phyloP scores from a whole-genome alignment of 1,140 invertebrate species.

The Bombus affinis region DNA sequence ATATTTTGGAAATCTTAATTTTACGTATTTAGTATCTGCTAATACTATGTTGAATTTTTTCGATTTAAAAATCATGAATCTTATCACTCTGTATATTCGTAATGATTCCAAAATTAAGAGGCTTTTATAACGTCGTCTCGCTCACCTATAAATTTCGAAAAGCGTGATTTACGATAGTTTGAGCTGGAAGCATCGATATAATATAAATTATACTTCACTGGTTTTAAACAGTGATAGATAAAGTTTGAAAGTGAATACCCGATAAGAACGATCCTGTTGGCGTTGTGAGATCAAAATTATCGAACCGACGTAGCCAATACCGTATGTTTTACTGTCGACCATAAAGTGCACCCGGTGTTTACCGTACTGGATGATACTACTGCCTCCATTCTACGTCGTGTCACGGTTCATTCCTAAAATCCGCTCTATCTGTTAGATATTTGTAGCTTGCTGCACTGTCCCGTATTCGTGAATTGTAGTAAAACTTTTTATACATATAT shows the following conservation, averaged over 20 bases:
- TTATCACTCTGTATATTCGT: too few relatives aligned
- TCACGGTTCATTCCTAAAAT: conserved; percentile 59
- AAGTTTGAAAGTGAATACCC: conserved; percentile 29
- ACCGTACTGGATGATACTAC: conserved; percentile 12
- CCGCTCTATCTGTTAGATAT: conserved; percentile 45
- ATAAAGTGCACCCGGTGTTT: conserved; percentile 62
- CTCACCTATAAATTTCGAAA: too few relatives aligned
- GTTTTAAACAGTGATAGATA: neutral
- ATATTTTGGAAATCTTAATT: too few relatives aligned
- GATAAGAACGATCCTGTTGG: conserved; percentile 31
- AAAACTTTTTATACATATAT: conserved; percentile 14
- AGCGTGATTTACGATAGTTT: too few relatives aligned
- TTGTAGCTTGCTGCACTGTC: conserved; percentile 8
- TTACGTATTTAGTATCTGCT: too few relatives aligned
- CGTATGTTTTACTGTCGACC: conserved; percentile 54
- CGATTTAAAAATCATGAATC: too few relatives aligned
- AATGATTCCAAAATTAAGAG: too few relatives aligned
- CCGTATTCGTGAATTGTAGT: conserved; percentile 5
- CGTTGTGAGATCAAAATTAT: conserved; percentile 47
- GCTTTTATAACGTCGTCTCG: too few relatives aligned
- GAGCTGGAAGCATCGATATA: too few relatives aligned
- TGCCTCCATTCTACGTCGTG: conserved; percentile 27
- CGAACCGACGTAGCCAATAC: conserved; percentile 32
- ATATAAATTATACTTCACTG: neutral
- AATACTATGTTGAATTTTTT: too few relatives aligned